Percentiles rank a stretch among this genome's conserved stretches.
Conservation (phyloP, 2,797 vertebrate genomes). For the Salarias fasciatus region DNA sequence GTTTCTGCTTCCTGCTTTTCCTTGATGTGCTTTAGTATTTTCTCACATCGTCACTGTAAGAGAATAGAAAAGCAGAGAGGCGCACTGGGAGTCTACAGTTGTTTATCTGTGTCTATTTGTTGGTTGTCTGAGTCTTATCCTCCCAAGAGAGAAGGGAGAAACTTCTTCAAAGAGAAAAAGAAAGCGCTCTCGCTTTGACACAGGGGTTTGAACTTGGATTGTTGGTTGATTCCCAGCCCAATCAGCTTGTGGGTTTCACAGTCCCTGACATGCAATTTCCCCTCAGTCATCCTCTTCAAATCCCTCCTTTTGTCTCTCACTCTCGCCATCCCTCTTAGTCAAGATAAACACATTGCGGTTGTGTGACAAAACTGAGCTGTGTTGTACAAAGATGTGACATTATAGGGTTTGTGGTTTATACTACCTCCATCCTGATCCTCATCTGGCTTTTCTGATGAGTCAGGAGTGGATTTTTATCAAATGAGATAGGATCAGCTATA, state of each 20-base stretch:
- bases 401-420: not conserved
- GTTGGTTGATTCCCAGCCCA: conserved; percentile 75
- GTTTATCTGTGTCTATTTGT: conserved; percentile 73
- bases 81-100: conserved; percentile 38
- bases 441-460: conserved; percentile 1
- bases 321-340: conserved; percentile 41
- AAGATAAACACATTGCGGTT: conserved; percentile 26
- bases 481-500: conserved; percentile 2
- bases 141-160: conserved; percentile 66
- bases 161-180: conserved; percentile 70
- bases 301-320: conserved; percentile 35
- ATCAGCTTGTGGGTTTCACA: conserved; percentile 79
- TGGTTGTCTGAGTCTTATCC: conserved; percentile 70
- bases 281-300: conserved; percentile 67
- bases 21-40: conserved; percentile 2
- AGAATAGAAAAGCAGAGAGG: conserved; percentile 20
- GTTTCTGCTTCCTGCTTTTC: not conserved
- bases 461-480: conserved; percentile 10
- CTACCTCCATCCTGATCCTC: not conserved
- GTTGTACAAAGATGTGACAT: conserved; percentile 12
- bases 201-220: conserved; percentile 74
- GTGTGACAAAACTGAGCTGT: conserved; percentile 26
- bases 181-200: conserved; percentile 51
- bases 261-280: conserved; percentile 77
- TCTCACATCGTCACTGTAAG: conserved; percentile 34